Conservation (phyloP, 1,140 invertebrate genomes). For the Drosophila melanica region DNA sequence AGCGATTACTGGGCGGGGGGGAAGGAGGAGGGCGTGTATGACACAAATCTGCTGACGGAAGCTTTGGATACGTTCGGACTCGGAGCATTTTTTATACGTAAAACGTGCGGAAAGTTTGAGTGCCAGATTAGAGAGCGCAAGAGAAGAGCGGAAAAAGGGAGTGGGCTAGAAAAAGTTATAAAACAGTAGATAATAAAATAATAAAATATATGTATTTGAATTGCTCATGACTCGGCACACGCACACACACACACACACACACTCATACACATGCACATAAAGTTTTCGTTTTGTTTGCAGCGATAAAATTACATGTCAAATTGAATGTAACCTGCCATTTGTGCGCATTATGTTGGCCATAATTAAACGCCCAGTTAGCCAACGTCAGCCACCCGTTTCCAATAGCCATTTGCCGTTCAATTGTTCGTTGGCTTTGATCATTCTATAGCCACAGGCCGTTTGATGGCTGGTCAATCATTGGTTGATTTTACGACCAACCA, state of each 20-base stretch:
- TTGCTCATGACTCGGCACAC: slow-evolving; percentile 52
- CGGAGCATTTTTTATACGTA: slow-evolving; percentile 73
- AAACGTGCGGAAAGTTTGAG: slow-evolving; percentile 82
- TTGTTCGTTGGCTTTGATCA: neutral
- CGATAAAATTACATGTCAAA: slow-evolving; percentile 81
- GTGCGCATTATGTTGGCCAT: slow-evolving; percentile 73
- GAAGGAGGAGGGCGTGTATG: slow-evolving; percentile 33
- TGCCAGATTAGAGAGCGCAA: slow-evolving; percentile 68
- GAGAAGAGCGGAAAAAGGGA: neutral
- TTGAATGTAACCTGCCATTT: slow-evolving; percentile 81
- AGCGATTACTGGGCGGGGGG: neutral
- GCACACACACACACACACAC: slow-evolving; percentile 3
- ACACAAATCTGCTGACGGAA: slow-evolving; percentile 81
- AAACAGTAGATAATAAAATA: slow-evolving; percentile 83
- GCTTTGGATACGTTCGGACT: slow-evolving; percentile 58
- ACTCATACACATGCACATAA: slow-evolving; percentile 22
- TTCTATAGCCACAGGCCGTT: slow-evolving; percentile 3
- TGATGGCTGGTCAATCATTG: slow-evolving; percentile 77
- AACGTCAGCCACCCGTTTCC: slow-evolving; percentile 1
- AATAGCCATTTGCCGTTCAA: slow-evolving; percentile 7
- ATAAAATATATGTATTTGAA: slow-evolving; percentile 82
- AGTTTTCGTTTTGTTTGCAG: slow-evolving; percentile 68
- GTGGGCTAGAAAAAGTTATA: slow-evolving; percentile 68
- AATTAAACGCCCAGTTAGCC: slow-evolving; percentile 61
- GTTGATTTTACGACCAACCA: slow-evolving; percentile 69